phyloP scores from a whole-genome alignment of 2,113 vertebrate genomes.

The Brienomyrus brachyistius region DNA sequence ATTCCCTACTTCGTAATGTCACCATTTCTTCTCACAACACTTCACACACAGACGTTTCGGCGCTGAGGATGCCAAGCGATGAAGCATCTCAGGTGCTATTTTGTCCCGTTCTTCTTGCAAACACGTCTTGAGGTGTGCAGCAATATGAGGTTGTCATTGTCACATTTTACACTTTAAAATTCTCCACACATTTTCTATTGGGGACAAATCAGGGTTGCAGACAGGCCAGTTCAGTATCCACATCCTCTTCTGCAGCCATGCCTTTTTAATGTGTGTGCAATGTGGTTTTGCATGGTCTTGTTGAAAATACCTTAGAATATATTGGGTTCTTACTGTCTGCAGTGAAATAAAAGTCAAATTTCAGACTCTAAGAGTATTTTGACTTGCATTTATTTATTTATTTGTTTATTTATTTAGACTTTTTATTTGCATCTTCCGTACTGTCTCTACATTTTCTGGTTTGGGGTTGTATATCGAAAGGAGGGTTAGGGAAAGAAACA shows the following conservation, averaged over 20 bases:
- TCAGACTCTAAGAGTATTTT: no score
- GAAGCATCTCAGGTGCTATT: not conserved
- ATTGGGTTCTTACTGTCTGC: no score
- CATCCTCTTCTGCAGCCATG: not conserved
- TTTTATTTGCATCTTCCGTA: not conserved
- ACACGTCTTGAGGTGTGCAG: not conserved
- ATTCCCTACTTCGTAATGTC: not conserved
- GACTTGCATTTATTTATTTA: no score
- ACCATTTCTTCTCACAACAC: not conserved
- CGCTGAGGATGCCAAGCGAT: not conserved
- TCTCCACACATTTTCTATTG: not conserved
- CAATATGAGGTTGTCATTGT: not conserved
- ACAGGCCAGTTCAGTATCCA: no score
- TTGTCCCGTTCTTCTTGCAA: not conserved
- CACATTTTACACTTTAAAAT: not conserved
- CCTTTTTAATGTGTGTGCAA: not conserved
- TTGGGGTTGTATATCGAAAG: not conserved
- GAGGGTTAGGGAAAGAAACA: not conserved
- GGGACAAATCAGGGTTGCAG: no score
- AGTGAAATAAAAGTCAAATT: no score
- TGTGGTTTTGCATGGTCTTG: not conserved
- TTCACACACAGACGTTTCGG: not conserved
- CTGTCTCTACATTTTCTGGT: not conserved
- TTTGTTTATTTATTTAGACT: no score
- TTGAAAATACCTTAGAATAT: not conserved